Percentiles rank a stretch among this genome's conserved stretches.
These are phyloP conservation scores for Carcinoscorpius rotundicauda DNA, from an alignment of 1,140 invertebrate species.

Conservation along the genomic window DNA sequence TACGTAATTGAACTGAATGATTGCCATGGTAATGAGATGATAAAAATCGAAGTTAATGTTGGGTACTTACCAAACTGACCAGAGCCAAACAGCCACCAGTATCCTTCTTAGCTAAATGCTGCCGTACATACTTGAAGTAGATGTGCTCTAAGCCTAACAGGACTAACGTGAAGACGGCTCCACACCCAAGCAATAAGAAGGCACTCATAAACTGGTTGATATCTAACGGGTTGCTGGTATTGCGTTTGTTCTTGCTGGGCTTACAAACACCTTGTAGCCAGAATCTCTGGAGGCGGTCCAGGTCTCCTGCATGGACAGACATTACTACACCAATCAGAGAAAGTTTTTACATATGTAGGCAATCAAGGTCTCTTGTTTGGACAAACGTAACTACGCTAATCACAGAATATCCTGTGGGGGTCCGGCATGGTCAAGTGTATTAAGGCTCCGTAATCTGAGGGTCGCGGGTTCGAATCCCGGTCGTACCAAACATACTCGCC, in stretches of 20 bases:
- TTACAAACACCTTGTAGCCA: slow-evolving; percentile 98
- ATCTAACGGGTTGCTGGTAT: slow-evolving; percentile 64
- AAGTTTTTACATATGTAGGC: not conserved
- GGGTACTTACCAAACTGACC: slow-evolving; percentile 60
- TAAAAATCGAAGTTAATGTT: too few relatives aligned
- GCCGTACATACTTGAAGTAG: slow-evolving; percentile 79
- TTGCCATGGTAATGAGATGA: too few relatives aligned
- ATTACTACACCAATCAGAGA: not conserved
- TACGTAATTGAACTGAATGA: too few relatives aligned
- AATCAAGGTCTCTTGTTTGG: not conserved
- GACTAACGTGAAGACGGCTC: slow-evolving; percentile 73
- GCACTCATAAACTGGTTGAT: slow-evolving; percentile 95
- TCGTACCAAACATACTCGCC: too few relatives aligned
- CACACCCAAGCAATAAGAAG: slow-evolving; percentile 86
- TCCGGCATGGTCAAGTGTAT: too few relatives aligned
- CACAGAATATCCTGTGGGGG: not conserved
- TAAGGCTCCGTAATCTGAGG: too few relatives aligned
- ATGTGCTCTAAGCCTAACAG: slow-evolving; percentile 78
- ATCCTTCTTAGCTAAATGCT: slow-evolving; percentile 78
- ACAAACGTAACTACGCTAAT: not conserved
- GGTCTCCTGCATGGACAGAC: slow-evolving; percentile 48
- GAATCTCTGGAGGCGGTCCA: slow-evolving; percentile 84
- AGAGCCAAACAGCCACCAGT: slow-evolving; percentile 77
- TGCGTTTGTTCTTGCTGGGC: slow-evolving; percentile 72
- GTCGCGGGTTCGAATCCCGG: too few relatives aligned